Base-by-base conservation (phyloP, 2,113 vertebrate species). In the Gracilinanus agilis region DNA sequence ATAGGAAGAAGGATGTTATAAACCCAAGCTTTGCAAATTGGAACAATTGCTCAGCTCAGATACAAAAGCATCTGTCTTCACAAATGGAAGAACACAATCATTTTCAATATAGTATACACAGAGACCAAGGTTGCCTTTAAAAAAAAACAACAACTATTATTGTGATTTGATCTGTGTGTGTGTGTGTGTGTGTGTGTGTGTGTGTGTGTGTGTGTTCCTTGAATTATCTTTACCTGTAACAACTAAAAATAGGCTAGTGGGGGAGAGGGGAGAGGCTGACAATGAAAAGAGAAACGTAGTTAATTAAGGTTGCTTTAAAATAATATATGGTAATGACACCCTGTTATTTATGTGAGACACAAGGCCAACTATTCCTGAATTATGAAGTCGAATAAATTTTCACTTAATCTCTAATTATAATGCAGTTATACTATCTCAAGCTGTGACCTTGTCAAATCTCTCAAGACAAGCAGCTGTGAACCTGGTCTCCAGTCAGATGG, bases 271-370 rank as follows among this genome's bases (percentile, higher is more conserved):
- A 90, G 67, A 40, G 49, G 27, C 95, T 90, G n/a, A 55, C 8
- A 92, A 13, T 88, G n/a, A 94, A 94, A 95, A 92, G 90, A 56
- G 13, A 94, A 96, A 90, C 10, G 40, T 61, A 92, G 29, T 58
- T 96, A 95, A 93, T 56, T 61, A 89, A 4, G n/a, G 24, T 93
- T 94, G 23, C 83, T 95, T 91, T 55, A 91, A 95, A 95, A 83
- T 93, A 97, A 97, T 97, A 90, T 94, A 93, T 95, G 75, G 9
- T 96, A 96, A 97, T 97, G 91, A 93, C 94, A 97, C 27, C 44
- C 9, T 97, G 95, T 98, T 97, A 98, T 97, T 98, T 98, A 98
- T 96, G 98, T 96, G 94, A 97, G 96, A 97, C 93, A 92, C 94
- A 92, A 92, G 53, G 56, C 90, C 96, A 98, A 96, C 55, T 95